Evolutionary conservation across 2,797 vertebrate species (phyloP), one percentile per base, ranked within the genome.

Genomic region (Myotis daubentonii): DNA sequence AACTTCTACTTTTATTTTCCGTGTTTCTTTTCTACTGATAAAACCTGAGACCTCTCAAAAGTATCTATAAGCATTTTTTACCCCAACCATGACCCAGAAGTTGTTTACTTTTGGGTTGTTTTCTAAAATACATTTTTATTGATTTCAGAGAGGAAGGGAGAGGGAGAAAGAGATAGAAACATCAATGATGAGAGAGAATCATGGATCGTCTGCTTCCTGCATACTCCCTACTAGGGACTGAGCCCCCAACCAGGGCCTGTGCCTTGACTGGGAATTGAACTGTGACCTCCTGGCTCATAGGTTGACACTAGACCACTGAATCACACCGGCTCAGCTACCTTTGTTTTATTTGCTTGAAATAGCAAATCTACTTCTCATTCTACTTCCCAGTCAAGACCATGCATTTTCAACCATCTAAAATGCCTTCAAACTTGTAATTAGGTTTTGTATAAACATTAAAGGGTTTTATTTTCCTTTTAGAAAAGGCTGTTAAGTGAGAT

Each of bases 381-480:
- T 36, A 44, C 7, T 57, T 86, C 55, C n/a, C 36, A 79, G 74
- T 82, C 51, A 91, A 87, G 38, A 53, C 36, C 8, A 20, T 49
- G 57, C 11, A 68, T 94, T 95, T 94, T 76, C 89, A 89, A 57
- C 38, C 10, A 70, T 53, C 36, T 93, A 80, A 89, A 87, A 82
- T 79, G 81, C 87, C 75, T 80, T n/a, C 81, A 93, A 93, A 92
- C 78, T 87, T 12, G 38, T 94, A 85, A 93, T 94, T 96, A 95
- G 68, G 51, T 74, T 93, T 88, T 47, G 51, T 88, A 33, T 89
- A 93, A 95, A 88, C 90, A 94, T 90, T 95, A 90, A 91, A 91
- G 49, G 25, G 30, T 96, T 97, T 92, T 84, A 89, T 91, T 96
- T 95, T 94, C 68, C 68, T 68, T 92, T 82, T 75, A 87, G 74